phyloP scores from a whole-genome alignment of 2,888 invertebrate genomes.

The Tanytarsus gracilentus region DNA sequence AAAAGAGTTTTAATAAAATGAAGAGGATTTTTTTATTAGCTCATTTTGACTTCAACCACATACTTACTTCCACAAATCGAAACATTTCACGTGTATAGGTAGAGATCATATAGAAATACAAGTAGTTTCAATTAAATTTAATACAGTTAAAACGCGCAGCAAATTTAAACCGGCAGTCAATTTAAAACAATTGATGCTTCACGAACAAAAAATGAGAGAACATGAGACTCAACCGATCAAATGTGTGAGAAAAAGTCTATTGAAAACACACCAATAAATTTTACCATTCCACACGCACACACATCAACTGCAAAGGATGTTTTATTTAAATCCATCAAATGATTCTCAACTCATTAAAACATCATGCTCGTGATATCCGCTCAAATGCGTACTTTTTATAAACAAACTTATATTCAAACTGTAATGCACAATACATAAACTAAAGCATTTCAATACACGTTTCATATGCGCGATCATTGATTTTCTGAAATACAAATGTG shows the following conservation, averaged over 20 bases:
- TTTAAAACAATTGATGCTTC: constrained; percentile 25
- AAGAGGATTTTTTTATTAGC: constrained; percentile 22
- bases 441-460: background rate
- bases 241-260: background rate
- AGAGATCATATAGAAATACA: background rate
- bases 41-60: constrained; percentile 7
- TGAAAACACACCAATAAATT: no score
- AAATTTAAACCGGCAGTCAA: constrained; percentile 28
- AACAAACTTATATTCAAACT: no score
- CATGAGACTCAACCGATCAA: background rate
- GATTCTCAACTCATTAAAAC: constrained; percentile 1
- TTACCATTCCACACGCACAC: no score
- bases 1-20: no score
- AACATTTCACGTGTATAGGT: background rate
- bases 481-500: background rate
- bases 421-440: no score
- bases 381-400: no score
- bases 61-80: background rate
- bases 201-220: background rate
- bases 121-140: constrained; percentile 4
- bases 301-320: constrained; percentile 15
- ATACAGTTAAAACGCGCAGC: background rate
- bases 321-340: constrained; percentile 12
- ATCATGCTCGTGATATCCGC: constrained; percentile 27
- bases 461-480: background rate